Evolutionary conservation across 2,888 invertebrate species (phyloP).

Genomic region (Brenthis hecate): DNA sequence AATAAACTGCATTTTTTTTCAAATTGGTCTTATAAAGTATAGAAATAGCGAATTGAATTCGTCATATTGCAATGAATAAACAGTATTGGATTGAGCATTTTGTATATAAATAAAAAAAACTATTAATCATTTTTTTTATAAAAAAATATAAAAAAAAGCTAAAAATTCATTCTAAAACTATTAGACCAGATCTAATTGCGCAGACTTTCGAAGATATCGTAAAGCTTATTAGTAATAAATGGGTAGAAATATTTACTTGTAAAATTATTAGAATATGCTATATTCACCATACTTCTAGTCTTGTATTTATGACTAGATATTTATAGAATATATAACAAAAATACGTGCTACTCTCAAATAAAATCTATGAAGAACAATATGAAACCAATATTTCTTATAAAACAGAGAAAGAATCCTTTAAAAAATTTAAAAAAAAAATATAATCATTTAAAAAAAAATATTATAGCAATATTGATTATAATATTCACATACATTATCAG

Average conservation of each 20-base stretch:
- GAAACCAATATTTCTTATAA: too few species aligned
- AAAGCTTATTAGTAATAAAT: slow-evolving; percentile 22
- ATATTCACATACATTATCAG: too few species aligned
- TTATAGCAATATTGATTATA: too few species aligned
- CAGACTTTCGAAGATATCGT: slow-evolving; percentile 22
- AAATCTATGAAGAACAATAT: too few species aligned
- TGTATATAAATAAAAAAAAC: neutral
- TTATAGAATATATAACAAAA: too few species aligned
- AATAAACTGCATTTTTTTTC: too few species aligned
- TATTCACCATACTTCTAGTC: neutral
- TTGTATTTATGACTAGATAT: slow-evolving; percentile 11
- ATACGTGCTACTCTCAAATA: too few species aligned
- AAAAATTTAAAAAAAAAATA: neutral
- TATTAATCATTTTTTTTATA: neutral
- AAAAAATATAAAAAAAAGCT: neutral
- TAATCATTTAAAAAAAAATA: neutral
- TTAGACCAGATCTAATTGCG: slow-evolving; percentile 25
- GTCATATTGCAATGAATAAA: too few species aligned
- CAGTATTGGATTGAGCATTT: too few species aligned
- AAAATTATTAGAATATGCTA: neutral
- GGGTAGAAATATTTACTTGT: slow-evolving; percentile 21
- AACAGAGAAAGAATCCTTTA: too few species aligned
- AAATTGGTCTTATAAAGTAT: too few species aligned
- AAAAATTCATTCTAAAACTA: neutral
- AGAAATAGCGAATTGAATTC: too few species aligned